These are phyloP conservation scores for Rhinogobio ventralis DNA, from an alignment of 2,797 vertebrate species.

Conservation along the genomic window DNA sequence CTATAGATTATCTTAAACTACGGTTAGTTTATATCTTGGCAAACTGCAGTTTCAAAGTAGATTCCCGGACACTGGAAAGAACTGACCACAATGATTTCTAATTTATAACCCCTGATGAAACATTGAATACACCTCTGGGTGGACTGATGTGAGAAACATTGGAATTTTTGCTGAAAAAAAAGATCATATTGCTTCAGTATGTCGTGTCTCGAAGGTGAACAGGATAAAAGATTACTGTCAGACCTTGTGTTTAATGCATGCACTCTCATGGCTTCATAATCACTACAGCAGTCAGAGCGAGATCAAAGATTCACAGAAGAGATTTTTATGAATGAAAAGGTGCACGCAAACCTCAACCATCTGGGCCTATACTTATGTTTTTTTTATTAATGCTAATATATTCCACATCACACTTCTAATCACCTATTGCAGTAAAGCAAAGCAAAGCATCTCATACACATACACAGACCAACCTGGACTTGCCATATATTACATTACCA, in stretches of 20 bases:
- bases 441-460: not conserved
- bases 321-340: conserved; percentile 28
- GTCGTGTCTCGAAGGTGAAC: not conserved
- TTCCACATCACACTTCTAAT: conserved; percentile 28
- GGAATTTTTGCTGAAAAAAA: conserved; percentile 15
- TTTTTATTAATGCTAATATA: conserved; percentile 35
- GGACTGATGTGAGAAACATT: conserved; percentile 9
- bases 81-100: conserved; percentile 27
- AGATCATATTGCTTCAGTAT: not conserved
- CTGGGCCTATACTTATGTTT: not conserved
- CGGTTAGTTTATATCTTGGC: not conserved
- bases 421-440: conserved; percentile 11
- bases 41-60: not conserved
- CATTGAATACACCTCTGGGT: not conserved
- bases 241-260: conserved; percentile 26
- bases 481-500: not conserved
- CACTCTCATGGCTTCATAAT: conserved; percentile 23
- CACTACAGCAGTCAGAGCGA: not conserved
- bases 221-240: conserved; percentile 25
- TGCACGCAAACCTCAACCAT: conserved; percentile 6
- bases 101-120: conserved; percentile 21
- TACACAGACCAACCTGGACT: conserved; percentile 6
- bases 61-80: not conserved
- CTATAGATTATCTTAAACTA: not conserved
- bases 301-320: not conserved